Evolutionary conservation across 1,140 invertebrate species (phyloP), one percentile per base, ranked within the genome.

Genomic region (Drosophila lowei): DNA sequence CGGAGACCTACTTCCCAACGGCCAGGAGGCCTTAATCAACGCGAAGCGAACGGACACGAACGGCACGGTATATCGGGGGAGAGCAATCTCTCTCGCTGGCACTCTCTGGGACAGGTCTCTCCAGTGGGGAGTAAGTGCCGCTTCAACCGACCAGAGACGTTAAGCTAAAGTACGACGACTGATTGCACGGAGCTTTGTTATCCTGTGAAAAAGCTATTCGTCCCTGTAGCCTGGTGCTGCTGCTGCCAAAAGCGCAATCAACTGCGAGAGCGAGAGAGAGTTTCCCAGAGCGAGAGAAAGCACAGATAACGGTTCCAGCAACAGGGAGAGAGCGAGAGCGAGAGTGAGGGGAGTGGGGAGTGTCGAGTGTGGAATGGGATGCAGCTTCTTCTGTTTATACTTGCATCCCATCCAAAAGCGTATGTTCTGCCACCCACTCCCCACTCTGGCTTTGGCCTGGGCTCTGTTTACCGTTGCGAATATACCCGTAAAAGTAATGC

Each of bases 81-180:
- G 11, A 38, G 11, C 34, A 38, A 38, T 38, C 34, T 55, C 44
- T 55, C 46, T 50, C 53, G 50, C 68, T 59, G 57, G 64, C 53
- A 3, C 34, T 13, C 34, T 38, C 3, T 13, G 34, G 11, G 34
- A 13, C 60, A 47, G 30, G 42, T 23, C 34, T 64, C 44, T 72
- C 54, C 64, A 25, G 15, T 28, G 44, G 7, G 50, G 57, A 60
- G 64, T 58, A 72, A 47, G 62, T 56, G n/a, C 68, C 60, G 48
- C 48, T 66, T 52, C n/a, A 34, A 66, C 67, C 72, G 73, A 74
- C 81, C 83, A 86, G 74, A 64, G 48, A 62, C 78, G 81, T 72
- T 85, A 70, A 71, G 74, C 83, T 60, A 70, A 86, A 86, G 68
- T 74, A 88, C 81, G 85, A 86, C 81, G 84, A 86, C 81, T 86